phyloP scores from a whole-genome alignment of 1,140 invertebrate species.

The Chelonus insularis region DNA sequence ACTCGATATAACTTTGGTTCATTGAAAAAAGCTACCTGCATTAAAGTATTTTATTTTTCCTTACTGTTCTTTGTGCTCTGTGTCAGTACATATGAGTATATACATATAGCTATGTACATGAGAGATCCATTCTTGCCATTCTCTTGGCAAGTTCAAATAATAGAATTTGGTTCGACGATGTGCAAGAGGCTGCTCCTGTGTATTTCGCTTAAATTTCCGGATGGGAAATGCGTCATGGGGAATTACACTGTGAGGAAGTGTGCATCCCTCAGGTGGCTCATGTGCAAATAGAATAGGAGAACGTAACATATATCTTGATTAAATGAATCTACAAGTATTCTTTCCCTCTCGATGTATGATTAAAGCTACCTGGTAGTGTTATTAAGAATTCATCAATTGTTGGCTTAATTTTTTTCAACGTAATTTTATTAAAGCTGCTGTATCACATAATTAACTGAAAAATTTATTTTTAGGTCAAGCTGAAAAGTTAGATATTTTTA shows the following conservation, averaged over 20 bases:
- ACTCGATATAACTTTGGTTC: too few relatives aligned
- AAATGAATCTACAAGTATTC: neutral
- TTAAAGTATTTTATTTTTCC: too few relatives aligned
- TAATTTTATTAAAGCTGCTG: too few relatives aligned
- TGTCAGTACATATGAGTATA: too few relatives aligned
- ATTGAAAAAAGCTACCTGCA: too few relatives aligned
- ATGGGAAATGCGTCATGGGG: slow-evolving; percentile 23
- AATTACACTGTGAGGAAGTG: slow-evolving; percentile 17
- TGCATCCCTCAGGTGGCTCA: neutral
- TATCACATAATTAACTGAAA: too few relatives aligned
- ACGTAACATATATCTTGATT: neutral
- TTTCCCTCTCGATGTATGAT: neutral
- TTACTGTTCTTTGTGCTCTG: too few relatives aligned
- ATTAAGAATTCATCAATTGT: neutral
- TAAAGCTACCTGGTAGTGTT: neutral
- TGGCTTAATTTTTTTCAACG: too few relatives aligned
- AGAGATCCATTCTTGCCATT: neutral
- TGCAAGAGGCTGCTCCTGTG: slow-evolving; percentile 5
- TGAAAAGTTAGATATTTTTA: too few relatives aligned
- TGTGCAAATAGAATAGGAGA: neutral
- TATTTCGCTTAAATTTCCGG: slow-evolving; percentile 21
- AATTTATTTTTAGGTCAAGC: too few relatives aligned
- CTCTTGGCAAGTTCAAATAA: slow-evolving; percentile 18
- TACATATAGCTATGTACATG: too few relatives aligned
- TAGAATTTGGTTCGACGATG: slow-evolving; percentile 19